phyloP scores from a whole-genome alignment of 1,140 invertebrate species.

The Neomicropteryx cornuta region DNA sequence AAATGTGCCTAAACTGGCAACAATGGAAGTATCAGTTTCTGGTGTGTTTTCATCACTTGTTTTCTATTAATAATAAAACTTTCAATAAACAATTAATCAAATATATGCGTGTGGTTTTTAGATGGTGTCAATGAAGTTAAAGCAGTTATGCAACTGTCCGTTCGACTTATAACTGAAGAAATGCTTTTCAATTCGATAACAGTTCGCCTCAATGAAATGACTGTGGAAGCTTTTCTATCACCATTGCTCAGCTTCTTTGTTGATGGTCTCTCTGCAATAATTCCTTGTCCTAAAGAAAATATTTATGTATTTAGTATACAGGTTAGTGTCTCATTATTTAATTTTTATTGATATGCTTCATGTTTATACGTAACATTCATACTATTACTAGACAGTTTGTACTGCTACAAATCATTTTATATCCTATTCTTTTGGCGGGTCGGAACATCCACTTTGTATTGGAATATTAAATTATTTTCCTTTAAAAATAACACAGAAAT shows the following conservation, averaged over 20 bases:
- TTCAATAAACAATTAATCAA: neutral
- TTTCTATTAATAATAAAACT: neutral
- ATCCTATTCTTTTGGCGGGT: no score
- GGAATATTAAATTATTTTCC: no score
- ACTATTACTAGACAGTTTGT: no score
- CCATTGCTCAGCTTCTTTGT: slow-evolving; percentile 81
- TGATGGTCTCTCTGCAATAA: slow-evolving; percentile 83
- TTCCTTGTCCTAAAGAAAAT: slow-evolving; percentile 85
- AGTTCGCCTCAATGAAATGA: slow-evolving; percentile 87
- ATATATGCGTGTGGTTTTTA: slow-evolving; percentile 20
- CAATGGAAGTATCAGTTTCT: slow-evolving; percentile 88
- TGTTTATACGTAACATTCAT: no score
- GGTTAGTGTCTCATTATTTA: slow-evolving; percentile 27
- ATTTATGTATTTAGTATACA: slow-evolving; percentile 91
- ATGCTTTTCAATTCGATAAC: slow-evolving; percentile 95
- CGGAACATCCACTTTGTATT: no score
- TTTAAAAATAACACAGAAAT: no score
- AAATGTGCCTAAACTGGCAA: slow-evolving; percentile 88
- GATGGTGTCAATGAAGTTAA: slow-evolving; percentile 88
- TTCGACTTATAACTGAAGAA: slow-evolving; percentile 84
- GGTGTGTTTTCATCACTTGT: slow-evolving; percentile 38
- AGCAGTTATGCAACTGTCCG: slow-evolving; percentile 79
- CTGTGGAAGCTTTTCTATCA: slow-evolving; percentile 84
- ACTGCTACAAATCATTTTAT: no score
- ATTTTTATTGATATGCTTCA: no score